Conservation (phyloP, 1,140 invertebrate genomes). For the Episyrphus balteatus region DNA sequence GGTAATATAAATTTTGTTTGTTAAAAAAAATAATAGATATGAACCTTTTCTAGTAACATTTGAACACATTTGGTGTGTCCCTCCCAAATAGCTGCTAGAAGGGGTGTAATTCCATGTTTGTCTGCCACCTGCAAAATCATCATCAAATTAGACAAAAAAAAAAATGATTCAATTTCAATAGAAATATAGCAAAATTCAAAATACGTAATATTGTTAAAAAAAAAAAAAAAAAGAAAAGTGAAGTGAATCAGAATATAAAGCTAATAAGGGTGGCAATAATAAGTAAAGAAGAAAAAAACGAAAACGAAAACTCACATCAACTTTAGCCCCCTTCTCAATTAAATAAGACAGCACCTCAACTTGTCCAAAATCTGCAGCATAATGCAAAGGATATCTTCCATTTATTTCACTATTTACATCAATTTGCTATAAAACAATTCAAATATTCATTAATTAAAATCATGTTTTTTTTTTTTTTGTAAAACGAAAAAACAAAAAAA, state of each 20-base stretch:
- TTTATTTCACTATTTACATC: slow-evolving; percentile 79
- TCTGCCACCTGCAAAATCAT: slow-evolving; percentile 43
- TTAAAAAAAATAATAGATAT: background rate
- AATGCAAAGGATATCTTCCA: slow-evolving; percentile 73
- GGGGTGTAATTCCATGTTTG: slow-evolving; percentile 85
- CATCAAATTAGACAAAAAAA: background rate
- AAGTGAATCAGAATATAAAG: too few relatives aligned
- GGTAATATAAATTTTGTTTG: too few relatives aligned
- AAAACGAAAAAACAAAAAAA: slow-evolving; percentile 5
- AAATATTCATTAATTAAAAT: too few relatives aligned
- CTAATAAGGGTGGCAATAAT: too few relatives aligned
- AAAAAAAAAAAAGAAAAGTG: too few relatives aligned
- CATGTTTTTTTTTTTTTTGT: too few relatives aligned
- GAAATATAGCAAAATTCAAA: too few relatives aligned
- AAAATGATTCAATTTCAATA: background rate
- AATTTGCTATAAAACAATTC: slow-evolving; percentile 37
- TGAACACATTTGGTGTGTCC: slow-evolving; percentile 86
- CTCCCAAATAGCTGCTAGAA: slow-evolving; percentile 92
- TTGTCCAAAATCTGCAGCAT: slow-evolving; percentile 94
- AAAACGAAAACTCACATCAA: slow-evolving; percentile 59
- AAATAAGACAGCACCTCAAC: slow-evolving; percentile 80
- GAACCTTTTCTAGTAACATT: slow-evolving; percentile 63
- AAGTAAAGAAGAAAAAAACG: too few relatives aligned
- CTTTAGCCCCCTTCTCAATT: slow-evolving; percentile 76
- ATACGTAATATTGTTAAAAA: too few relatives aligned